Percentiles rank a stretch among this genome's conserved stretches.
These are phyloP conservation scores for Cebidichthys violaceus DNA, from an alignment of 2,113 vertebrate genomes.

Conservation along the genomic window DNA sequence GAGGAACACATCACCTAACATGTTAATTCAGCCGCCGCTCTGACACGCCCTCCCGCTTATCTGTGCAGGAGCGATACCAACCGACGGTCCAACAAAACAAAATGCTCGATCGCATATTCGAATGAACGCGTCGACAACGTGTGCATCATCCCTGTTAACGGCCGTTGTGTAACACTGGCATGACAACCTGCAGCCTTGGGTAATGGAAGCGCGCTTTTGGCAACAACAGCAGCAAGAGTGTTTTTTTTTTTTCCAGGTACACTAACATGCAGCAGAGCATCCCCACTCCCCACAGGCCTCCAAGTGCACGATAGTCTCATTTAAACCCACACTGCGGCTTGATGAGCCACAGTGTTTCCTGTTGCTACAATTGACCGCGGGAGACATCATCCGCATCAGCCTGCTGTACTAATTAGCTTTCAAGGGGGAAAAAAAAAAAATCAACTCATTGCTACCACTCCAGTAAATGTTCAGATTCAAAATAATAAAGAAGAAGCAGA, in stretches of 20 bases:
- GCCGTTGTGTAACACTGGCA: constrained; percentile 15
- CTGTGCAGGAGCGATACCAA: constrained; percentile 21
- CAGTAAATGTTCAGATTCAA: neutral
- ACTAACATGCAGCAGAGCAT: neutral
- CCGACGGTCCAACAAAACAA: constrained; percentile 14
- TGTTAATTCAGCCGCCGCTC: constrained; percentile 58
- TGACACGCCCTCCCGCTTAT: constrained; percentile 59
- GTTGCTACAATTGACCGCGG: constrained; percentile 1
- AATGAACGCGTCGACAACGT: constrained; percentile 32
- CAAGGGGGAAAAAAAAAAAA: neutral
- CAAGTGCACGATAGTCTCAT: neutral
- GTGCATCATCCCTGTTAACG: constrained; percentile 8
- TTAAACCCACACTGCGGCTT: neutral
- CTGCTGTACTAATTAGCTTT: constrained; percentile 38
- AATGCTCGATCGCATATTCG: constrained; percentile 42
- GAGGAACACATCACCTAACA: constrained; percentile 57
- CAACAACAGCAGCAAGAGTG: neutral
- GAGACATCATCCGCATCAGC: constrained; percentile 20
- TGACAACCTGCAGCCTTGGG: constrained; percentile 6
- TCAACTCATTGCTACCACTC: constrained; percentile 7
- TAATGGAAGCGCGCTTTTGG: constrained; percentile 4
- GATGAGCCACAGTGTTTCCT: constrained; percentile 40
- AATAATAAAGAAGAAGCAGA: neutral
- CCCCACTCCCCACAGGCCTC: neutral
- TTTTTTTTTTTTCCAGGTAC: neutral